Conservation (phyloP, 1,140 invertebrate species). For the Drosophila pruinosa region DNA sequence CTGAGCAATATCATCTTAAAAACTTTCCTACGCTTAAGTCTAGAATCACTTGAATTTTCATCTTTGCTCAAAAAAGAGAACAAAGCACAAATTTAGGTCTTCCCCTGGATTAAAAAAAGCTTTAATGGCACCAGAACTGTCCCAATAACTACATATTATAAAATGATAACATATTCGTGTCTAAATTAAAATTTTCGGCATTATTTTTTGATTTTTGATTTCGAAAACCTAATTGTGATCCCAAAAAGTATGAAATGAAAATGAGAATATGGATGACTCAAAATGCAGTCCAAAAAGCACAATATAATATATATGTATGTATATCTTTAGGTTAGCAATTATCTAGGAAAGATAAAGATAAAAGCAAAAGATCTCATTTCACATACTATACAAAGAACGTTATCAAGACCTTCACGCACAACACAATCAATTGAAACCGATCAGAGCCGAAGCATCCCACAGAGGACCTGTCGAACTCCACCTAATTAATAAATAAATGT, state of each 20-base stretch:
- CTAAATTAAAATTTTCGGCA: neutral
- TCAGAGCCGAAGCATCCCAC: slow-evolving; percentile 2
- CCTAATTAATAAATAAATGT: slow-evolving; percentile 43
- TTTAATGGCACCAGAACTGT: slow-evolving; percentile 11
- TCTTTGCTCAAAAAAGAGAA: slow-evolving; percentile 48
- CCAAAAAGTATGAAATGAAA: slow-evolving; percentile 26
- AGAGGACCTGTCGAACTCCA: slow-evolving; percentile 21
- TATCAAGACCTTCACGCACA: slow-evolving; percentile 51
- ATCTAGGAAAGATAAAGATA: neutral
- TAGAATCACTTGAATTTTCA: slow-evolving; percentile 9
- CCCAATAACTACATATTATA: neutral
- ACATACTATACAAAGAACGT: neutral
- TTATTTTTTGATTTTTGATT: slow-evolving; percentile 58
- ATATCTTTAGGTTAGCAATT: slow-evolving; percentile 21
- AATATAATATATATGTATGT: slow-evolving; percentile 18
- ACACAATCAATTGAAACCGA: slow-evolving; percentile 63
- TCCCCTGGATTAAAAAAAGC: slow-evolving; percentile 34
- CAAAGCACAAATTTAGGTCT: slow-evolving; percentile 43
- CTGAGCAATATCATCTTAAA: neutral
- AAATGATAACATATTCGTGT: slow-evolving; percentile 8
- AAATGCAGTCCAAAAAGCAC: slow-evolving; percentile 15
- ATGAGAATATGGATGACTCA: neutral
- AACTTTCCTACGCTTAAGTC: neutral
- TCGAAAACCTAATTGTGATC: slow-evolving; percentile 65
- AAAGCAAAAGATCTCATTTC: slow-evolving; percentile 27